Percentiles rank a stretch among this genome's conserved stretches.
These are phyloP conservation scores for Actenoides lindsayi DNA, from an alignment of 2,113 vertebrate genomes.

Conservation along the genomic window DNA sequence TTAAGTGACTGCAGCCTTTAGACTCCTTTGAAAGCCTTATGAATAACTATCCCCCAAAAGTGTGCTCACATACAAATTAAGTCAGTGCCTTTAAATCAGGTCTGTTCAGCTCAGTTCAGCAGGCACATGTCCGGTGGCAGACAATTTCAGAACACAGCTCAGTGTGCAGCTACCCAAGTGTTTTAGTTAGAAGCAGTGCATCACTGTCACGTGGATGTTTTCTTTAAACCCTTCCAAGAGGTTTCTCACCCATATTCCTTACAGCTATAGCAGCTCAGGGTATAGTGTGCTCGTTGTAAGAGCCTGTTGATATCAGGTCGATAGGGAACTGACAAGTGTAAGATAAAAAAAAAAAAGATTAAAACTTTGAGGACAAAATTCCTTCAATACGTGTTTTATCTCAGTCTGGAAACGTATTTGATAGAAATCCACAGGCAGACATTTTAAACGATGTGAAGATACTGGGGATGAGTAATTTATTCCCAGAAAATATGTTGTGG, in stretches of 20 bases:
- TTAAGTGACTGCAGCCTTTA: not conserved
- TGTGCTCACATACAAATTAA: rapidly evolving
- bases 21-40: not conserved
- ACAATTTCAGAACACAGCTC: not conserved
- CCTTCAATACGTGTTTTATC: not conserved
- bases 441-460: not conserved
- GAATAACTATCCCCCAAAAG: not conserved
- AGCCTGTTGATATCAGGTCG: not conserved
- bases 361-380: not conserved
- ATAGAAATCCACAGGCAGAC: not conserved
- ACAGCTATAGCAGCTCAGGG: not conserved
- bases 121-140: not conserved
- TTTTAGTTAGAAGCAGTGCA: not conserved
- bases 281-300: not conserved
- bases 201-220: rapidly evolving
- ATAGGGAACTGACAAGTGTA: not conserved
- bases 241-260: not conserved
- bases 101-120: not conserved
- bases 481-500: not conserved
- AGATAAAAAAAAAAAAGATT: not conserved
- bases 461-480: not conserved
- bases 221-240: not conserved
- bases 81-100: not conserved
- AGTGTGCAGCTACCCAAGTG: not conserved
- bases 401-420: not conserved